phyloP scores from a whole-genome alignment of 2,797 vertebrate genomes.

The Buceros bicornis region DNA sequence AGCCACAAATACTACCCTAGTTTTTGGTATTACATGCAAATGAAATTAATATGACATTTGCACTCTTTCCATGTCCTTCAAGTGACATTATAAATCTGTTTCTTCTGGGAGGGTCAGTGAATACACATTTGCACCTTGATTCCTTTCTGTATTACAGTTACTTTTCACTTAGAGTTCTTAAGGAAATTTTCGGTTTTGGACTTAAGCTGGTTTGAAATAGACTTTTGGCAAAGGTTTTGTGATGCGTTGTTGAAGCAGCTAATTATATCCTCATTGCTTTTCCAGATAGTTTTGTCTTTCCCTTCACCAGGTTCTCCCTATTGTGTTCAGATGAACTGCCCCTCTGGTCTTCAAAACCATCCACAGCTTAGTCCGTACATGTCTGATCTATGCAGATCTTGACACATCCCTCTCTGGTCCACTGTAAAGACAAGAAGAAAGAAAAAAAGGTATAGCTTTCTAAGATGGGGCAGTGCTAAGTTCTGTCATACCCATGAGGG shows the following conservation, averaged over 20 bases:
- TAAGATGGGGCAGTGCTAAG: background rate
- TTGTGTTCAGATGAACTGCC: background rate
- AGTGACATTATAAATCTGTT: background rate
- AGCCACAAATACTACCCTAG: background rate
- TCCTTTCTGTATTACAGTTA: background rate
- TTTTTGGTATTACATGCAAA: background rate
- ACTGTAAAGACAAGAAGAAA: background rate
- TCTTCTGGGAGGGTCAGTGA: background rate
- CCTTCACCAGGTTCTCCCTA: background rate
- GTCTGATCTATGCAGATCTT: background rate
- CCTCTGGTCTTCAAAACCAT: background rate
- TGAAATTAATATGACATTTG: background rate
- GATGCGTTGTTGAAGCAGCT: background rate
- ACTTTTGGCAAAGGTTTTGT: background rate
- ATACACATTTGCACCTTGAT: background rate
- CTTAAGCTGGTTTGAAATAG: background rate
- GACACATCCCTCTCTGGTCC: accelerated
- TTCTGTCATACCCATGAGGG: background rate
- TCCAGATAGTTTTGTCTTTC: background rate
- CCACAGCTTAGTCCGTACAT: background rate
- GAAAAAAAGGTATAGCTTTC: background rate
- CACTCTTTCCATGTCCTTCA: background rate
- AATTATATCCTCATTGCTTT: background rate
- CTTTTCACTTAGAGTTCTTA: background rate
- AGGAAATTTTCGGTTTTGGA: background rate